Evolutionary conservation across 2,797 vertebrate species (phyloP).

Genomic region (Chaetophractus vellerosus): DNA sequence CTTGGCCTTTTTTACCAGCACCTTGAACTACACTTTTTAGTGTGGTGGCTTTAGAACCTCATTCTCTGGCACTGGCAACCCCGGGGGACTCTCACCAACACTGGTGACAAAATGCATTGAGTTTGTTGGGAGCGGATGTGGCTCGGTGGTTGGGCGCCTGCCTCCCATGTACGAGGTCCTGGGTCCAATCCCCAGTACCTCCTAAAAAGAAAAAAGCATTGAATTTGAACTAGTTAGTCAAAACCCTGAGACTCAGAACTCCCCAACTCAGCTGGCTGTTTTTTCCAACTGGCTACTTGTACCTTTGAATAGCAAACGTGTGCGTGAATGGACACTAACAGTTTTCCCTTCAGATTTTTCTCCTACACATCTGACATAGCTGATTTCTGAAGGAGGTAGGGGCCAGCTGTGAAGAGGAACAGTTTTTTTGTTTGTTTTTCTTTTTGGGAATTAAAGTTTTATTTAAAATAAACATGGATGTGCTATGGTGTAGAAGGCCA

Average conservation of each 20-base stretch:
- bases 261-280: neutral
- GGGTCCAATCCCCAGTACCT: too few relatives aligned
- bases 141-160: too few relatives aligned
- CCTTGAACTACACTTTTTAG: neutral
- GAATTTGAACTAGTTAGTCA: neutral
- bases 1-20: neutral
- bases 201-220: too few relatives aligned
- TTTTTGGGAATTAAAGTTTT: too few relatives aligned
- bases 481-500: neutral
- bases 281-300: neutral
- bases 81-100: neutral
- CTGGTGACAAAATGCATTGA: neutral
- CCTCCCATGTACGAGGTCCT: too few relatives aligned
- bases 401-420: neutral
- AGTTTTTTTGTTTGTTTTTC: too few relatives aligned
- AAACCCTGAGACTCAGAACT: neutral
- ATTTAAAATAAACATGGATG: neutral
- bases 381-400: neutral
- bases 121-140: neutral
- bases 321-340: neutral
- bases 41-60: accelerated
- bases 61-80: neutral
- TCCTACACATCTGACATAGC: neutral
- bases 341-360: neutral
- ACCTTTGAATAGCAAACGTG: neutral